These are phyloP conservation scores for Artibeus lituratus DNA, from an alignment of 2,797 vertebrate species.

Conservation along the genomic window DNA sequence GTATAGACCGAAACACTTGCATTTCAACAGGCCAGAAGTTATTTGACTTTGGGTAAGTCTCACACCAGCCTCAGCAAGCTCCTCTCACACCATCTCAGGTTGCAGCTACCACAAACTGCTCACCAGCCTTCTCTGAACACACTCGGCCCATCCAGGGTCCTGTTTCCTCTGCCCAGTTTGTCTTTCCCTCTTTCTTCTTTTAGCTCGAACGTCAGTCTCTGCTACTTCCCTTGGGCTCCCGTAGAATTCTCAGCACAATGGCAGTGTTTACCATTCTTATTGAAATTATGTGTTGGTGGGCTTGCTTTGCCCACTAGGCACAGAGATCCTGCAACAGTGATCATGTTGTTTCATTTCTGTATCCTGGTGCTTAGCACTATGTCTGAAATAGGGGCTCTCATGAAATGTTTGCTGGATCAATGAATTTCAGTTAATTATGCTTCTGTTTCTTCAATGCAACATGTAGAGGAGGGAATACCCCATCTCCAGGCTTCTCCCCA, in stretches of 20 bases:
- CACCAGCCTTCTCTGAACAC: not conserved
- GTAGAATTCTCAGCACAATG: constrained; percentile 15
- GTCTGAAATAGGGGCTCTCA: not conserved
- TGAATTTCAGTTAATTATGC: constrained; percentile 31
- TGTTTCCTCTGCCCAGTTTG: not conserved
- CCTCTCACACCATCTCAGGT: not conserved
- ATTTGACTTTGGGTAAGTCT: not conserved
- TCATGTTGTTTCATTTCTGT: not conserved
- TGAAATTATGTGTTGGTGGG: constrained; percentile 1
- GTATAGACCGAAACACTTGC: not conserved
- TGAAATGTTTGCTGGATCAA: constrained; percentile 22
- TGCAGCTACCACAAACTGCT: not conserved
- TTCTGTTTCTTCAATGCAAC: not conserved
- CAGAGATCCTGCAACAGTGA: constrained; percentile 6
- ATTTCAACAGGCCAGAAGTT: not conserved
- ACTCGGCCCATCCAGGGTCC: not conserved
- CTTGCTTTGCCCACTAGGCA: not conserved
- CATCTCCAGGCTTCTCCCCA: not conserved
- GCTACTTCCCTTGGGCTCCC: not conserved
- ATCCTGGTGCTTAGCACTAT: not conserved
- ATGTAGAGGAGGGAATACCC: not conserved
- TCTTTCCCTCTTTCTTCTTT: not conserved
- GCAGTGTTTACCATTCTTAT: not conserved
- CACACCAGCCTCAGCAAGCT: not conserved
- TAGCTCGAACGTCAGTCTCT: not conserved